These are phyloP conservation scores for Ctenicera cuprea DNA, from an alignment of 2,888 invertebrate genomes.

Conservation along the genomic window DNA sequence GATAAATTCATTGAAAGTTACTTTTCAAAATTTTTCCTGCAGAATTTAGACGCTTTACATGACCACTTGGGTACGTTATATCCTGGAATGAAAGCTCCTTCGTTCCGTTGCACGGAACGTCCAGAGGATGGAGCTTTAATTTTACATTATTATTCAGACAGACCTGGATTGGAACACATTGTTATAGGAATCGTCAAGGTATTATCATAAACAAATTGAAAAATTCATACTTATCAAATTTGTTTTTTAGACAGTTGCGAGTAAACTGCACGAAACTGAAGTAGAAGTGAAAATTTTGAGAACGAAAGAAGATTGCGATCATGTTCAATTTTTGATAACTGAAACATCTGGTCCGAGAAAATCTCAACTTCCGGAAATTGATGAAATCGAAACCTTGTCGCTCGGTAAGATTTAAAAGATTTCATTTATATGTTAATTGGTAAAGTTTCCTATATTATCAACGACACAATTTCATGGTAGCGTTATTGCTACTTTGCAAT, in stretches of 20 bases:
- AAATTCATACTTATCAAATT: too few species aligned
- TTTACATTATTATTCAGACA: constrained; percentile 96
- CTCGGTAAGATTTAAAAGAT: constrained; percentile 74
- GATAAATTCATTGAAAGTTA: background rate
- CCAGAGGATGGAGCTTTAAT: constrained; percentile 92
- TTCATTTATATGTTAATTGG: too few species aligned
- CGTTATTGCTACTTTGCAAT: too few species aligned
- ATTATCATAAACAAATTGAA: constrained; percentile 51
- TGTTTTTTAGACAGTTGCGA: constrained; percentile 91
- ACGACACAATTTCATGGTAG: too few species aligned
- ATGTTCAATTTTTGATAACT: constrained; percentile 94
- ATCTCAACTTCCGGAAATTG: constrained; percentile 80
- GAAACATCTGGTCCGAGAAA: constrained; percentile 84
- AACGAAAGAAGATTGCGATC: constrained; percentile 91
- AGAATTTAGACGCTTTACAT: constrained; percentile 97
- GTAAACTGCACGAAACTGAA: constrained; percentile 93
- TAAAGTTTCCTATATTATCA: too few species aligned
- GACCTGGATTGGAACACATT: constrained; percentile 95
- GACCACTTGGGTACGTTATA: constrained; percentile 95
- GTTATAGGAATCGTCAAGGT: constrained; percentile 98
- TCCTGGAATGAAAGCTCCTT: constrained; percentile 96
- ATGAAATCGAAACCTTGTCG: constrained; percentile 83
- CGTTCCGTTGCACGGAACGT: constrained; percentile 94
- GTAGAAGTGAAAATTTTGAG: constrained; percentile 94
- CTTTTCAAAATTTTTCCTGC: constrained; percentile 60